Percentiles rank a stretch among this genome's conserved stretches.
Evolutionary conservation across 2,888 invertebrate species (phyloP).

Genomic region (Gymnosoma rotundatum): DNA sequence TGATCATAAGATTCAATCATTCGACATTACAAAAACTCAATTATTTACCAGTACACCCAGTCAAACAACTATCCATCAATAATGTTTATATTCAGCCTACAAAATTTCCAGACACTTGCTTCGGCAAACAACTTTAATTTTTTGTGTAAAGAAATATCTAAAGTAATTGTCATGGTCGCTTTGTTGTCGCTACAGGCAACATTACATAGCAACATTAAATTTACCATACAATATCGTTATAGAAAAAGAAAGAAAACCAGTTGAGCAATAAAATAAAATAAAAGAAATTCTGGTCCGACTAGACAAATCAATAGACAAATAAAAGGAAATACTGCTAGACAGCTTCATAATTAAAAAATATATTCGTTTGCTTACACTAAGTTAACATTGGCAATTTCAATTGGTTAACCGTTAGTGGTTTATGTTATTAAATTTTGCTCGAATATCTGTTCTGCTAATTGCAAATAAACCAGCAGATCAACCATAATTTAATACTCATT

Average conservation of each 20-base stretch:
- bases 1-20: conserved; percentile 11
- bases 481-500: too few species aligned
- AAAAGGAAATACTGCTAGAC: background rate
- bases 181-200: conserved; percentile 21
- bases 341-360: background rate
- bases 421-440: too few species aligned
- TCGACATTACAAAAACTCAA: conserved; percentile 23
- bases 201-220: conserved; percentile 12
- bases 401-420: too few species aligned
- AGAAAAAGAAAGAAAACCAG: conserved; percentile 42
- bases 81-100: background rate
- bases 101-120: conserved; percentile 58
- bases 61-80: conserved; percentile 12
- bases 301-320: conserved; percentile 41
- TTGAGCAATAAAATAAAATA: conserved; percentile 28
- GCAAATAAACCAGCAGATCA: too few species aligned
- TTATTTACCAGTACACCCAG: conserved; percentile 23
- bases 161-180: conserved; percentile 39
- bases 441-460: too few species aligned
- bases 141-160: conserved; percentile 25
- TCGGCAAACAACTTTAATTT: conserved; percentile 26
- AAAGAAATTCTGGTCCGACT: conserved; percentile 48
- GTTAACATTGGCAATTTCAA: too few species aligned
- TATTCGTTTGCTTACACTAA: too few species aligned
- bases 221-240: background rate